phyloP scores from a whole-genome alignment of 2,113 vertebrate genomes.

The Psettodes erumei region DNA sequence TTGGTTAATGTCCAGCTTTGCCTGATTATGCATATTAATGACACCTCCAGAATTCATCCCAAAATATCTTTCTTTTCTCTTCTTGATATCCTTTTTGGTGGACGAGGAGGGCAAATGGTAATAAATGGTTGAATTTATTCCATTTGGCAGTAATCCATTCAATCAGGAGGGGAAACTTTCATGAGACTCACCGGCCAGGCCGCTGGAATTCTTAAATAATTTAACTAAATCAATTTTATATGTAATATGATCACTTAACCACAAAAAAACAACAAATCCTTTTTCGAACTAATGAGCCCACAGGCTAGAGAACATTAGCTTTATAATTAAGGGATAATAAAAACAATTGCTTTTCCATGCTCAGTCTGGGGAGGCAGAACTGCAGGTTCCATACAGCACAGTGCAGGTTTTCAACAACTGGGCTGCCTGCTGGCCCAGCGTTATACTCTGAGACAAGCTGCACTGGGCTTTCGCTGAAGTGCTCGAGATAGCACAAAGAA shows the following conservation, averaged over 20 bases:
- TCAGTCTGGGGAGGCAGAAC: conserved; percentile 30
- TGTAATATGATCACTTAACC: conserved; percentile 59
- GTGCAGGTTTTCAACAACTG: conserved; percentile 56
- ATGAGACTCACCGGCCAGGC: conserved; percentile 23
- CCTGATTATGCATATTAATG: conserved; percentile 78
- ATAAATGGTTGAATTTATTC: conserved; percentile 73
- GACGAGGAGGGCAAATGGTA: conserved; percentile 69
- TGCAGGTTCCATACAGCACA: conserved; percentile 60
- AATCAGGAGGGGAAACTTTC: conserved; percentile 62
- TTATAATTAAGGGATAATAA: conserved; percentile 63
- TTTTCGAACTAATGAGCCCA: conserved; percentile 50
- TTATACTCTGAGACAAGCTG: conserved; percentile 59
- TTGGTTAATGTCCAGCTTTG: conserved; percentile 69
- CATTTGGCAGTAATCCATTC: conserved; percentile 67
- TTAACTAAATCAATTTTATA: conserved; percentile 59
- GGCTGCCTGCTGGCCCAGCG: conserved; percentile 55
- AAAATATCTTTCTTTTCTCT: conserved; percentile 58
- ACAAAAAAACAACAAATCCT: conserved; percentile 56
- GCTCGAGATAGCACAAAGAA: conserved; percentile 75
- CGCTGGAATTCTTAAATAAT: conserved; percentile 58
- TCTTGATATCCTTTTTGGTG: conserved; percentile 44
- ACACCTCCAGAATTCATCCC: conserved; percentile 70
- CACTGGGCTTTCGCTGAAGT: conserved; percentile 75
- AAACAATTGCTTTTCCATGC: conserved; percentile 59
- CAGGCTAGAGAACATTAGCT: conserved; percentile 37